Base-by-base conservation (phyloP, 2,888 invertebrate genomes). In the Thecocarcelia acutangulata region DNA sequence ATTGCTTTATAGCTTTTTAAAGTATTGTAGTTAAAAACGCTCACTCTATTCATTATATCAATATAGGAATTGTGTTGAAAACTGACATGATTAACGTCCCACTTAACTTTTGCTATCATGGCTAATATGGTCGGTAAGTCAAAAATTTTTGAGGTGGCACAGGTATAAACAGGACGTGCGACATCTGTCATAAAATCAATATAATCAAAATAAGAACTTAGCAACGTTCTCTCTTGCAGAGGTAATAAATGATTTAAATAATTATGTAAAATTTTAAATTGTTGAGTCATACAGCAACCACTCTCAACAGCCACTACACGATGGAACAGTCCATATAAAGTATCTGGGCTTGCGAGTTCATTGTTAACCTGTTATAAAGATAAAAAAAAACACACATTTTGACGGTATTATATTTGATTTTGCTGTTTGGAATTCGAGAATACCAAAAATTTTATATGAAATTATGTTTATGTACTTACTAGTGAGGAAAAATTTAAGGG, bases 71-170 rank as follows among this genome's bases (percentile, higher is more conserved):
- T 98, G 89, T 99, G 98, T 86, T 98, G 96, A 0, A 96, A 97
- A 91, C 97, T 97, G 0, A 99, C 97, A 86, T 97, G 97, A 92
- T 97, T 97, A 78, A 99, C 94, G 91, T 97, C 94, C 98, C 98
- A 99, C 90, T 96, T 96, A 0, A 98, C 97, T 91, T 95, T 95
- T 70, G 96, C 95, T 95, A 99, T 98, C n/a, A 95, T 93, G 80
- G 93, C 92, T 9, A 98, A 91, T 37, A 96, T 93, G 15, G 94
- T 93, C 46, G 95, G 93, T 6, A 95, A 93, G 88, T 97, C 96
- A 8, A 98, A 94, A 0, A 95, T 93, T 87, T 94, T 94, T 0
- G 95, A 94, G 0, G 96, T 95, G 0, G 97, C 96, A 78, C 95
- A 94, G 93, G 96, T 96, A 87, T 97, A 98, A 11, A 97, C 94